Base-by-base conservation (phyloP, 2,797 vertebrate species). In the Chelon auratus region DNA sequence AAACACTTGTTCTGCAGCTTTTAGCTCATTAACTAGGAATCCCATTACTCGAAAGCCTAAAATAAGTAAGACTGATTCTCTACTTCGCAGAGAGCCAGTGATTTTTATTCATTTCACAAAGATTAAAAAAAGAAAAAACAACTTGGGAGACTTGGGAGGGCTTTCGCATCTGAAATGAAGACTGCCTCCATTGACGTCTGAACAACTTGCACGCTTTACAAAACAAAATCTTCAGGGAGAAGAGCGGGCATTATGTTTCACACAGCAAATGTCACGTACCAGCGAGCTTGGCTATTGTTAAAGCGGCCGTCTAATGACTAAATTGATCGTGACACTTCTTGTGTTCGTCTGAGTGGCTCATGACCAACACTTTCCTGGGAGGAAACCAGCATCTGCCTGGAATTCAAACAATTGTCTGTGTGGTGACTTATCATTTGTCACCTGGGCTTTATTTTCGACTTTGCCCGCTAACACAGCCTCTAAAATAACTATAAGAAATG, bases 1-100 rank as follows among this genome's bases (percentile, higher is more conserved):
- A 42, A 66, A 68, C 37, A 55, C 36, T 5, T 33, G n/a, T 33
- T 57, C 47, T 52, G 60, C 30, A 60, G 8, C 52, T 72, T 72
- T 45, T 54, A 66, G 54, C 18, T n/a, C 69, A 78, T 78, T 81
- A 68, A 68, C 71, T 58, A 11, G 18, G 56, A 74, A 70, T 52
- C 55, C 24, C 68, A 78, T 75, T 75, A 63, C 14, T 51, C 43
- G 51, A 58, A 73, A 53, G 20, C 15, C n/a, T 12, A 17, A 6
- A 3, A 2, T 54, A 66, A 71, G 75, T 50, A 66, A 67, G 66
- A 83, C 51, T 51, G 50, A 83, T 74, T 33, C 56, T 24, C 0
- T 1, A 15, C 30, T 61, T 75, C 33, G 37, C 18, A 33, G 14
- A 33, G 14, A 68, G 52, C 15, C 11, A 30, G 2, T 57, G 26